Percentiles rank a stretch among this genome's conserved stretches.
Evolutionary conservation across 2,113 vertebrate species (phyloP).

Genomic region (Camarhynchus parvulus): DNA sequence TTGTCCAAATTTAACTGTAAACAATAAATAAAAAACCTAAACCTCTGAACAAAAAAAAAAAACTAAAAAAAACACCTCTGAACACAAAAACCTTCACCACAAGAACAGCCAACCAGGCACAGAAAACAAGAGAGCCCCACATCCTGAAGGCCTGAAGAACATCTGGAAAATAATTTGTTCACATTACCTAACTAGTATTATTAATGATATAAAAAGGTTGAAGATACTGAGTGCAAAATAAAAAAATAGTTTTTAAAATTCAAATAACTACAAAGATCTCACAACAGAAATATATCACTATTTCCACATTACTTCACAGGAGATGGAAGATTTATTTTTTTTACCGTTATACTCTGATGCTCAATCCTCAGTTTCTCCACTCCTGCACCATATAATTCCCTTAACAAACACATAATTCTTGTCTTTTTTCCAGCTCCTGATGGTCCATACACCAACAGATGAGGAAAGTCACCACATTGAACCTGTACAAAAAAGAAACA

Average conservation of each 20-base stretch:
- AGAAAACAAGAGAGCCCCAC: neutral
- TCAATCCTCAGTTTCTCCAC: slow-evolving; percentile 97
- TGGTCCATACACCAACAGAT: slow-evolving; percentile 93
- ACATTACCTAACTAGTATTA: neutral
- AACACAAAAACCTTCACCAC: neutral
- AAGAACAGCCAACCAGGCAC: neutral
- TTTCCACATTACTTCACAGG: neutral
- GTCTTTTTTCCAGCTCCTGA: slow-evolving; percentile 98
- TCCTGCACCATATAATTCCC: slow-evolving; percentile 92
- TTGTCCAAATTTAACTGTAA: neutral
- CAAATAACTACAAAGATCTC: neutral
- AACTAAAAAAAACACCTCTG: neutral
- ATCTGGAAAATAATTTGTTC: neutral
- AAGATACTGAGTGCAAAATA: neutral
- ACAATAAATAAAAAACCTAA: neutral
- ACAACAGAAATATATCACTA: neutral
- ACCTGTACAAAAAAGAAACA: slow-evolving; percentile 76
- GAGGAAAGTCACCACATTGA: slow-evolving; percentile 95
- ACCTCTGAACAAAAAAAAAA: neutral
- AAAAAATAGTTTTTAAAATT: neutral
- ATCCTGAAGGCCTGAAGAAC: neutral
- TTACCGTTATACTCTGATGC: slow-evolving; percentile 93
- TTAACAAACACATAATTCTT: slow-evolving; percentile 94
- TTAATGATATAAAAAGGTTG: neutral
- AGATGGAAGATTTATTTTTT: neutral